Evolutionary conservation across 2,113 vertebrate genomes (phyloP).

Genomic region (Platanista minor): DNA sequence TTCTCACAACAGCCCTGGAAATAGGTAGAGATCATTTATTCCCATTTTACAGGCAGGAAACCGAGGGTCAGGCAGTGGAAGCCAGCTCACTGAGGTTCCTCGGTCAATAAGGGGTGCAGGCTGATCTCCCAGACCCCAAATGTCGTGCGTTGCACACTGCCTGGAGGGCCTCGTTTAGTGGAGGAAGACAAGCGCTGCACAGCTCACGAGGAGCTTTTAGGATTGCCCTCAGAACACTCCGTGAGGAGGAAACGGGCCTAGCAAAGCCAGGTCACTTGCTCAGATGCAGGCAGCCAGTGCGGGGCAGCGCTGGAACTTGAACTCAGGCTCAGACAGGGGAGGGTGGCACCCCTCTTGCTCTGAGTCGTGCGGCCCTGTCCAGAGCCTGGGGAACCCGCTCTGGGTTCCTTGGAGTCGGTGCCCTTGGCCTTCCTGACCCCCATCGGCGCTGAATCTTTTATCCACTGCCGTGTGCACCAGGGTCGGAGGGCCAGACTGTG

Average conservation of each 20-base stretch:
- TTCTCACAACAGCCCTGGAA: not conserved
- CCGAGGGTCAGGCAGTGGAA: not conserved
- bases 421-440: not conserved
- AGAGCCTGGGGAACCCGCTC: not conserved
- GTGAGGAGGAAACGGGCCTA: not conserved
- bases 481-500: not conserved
- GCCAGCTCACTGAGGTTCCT: not conserved
- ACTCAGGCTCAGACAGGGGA: not conserved
- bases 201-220: not conserved
- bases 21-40: not conserved
- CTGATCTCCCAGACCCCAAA: not conserved
- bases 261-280: not conserved
- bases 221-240: rapidly evolving
- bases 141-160: not conserved
- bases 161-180: not conserved
- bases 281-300: not conserved
- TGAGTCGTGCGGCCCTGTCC: not conserved
- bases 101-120: not conserved
- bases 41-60: constrained; percentile 57
- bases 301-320: not conserved
- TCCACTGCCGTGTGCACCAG: not conserved
- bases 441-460: not conserved
- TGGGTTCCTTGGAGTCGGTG: not conserved
- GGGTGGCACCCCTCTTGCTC: not conserved
- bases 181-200: not conserved